phyloP scores from a whole-genome alignment of 2,797 vertebrate species.

The Trematomus bernacchii region DNA sequence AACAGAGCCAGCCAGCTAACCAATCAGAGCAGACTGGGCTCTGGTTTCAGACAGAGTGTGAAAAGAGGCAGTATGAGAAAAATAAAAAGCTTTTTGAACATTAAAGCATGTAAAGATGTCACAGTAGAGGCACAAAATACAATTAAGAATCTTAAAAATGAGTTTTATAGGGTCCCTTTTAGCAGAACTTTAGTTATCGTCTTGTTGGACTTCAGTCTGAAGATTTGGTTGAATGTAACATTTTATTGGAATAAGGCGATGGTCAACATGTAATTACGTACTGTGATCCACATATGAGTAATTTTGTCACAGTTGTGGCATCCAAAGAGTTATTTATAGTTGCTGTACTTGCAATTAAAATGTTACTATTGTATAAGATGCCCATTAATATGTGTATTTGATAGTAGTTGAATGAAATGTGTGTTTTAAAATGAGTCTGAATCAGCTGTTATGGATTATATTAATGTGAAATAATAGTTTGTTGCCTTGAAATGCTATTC shows the following conservation, averaged over 20 bases:
- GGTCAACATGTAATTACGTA: conserved; percentile 24
- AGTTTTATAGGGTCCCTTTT: background rate
- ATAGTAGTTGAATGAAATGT: background rate
- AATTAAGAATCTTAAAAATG: too few species aligned
- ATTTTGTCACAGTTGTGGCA: conserved; percentile 7
- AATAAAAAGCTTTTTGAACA: too few species aligned
- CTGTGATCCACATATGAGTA: conserved; percentile 32
- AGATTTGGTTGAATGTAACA: conserved; percentile 30
- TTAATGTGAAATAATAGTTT: too few species aligned
- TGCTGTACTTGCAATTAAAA: conserved; percentile 31
- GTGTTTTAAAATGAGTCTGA: conserved; percentile 9
- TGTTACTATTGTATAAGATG: conserved; percentile 32
- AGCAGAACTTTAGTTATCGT: conserved; percentile 7
- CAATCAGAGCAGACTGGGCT: too few species aligned
- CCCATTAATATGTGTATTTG: background rate
- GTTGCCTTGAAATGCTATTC: too few species aligned
- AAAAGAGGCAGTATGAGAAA: too few species aligned
- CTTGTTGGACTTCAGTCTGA: conserved; percentile 6
- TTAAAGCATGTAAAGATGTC: too few species aligned
- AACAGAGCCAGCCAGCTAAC: too few species aligned
- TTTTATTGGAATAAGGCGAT: conserved; percentile 24
- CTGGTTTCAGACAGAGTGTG: too few species aligned
- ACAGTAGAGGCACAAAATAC: too few species aligned
- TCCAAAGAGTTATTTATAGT: conserved; percentile 43
- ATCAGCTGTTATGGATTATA: too few species aligned